These are phyloP conservation scores for Pantala flavescens DNA, from an alignment of 1,140 invertebrate species.

Conservation along the genomic window DNA sequence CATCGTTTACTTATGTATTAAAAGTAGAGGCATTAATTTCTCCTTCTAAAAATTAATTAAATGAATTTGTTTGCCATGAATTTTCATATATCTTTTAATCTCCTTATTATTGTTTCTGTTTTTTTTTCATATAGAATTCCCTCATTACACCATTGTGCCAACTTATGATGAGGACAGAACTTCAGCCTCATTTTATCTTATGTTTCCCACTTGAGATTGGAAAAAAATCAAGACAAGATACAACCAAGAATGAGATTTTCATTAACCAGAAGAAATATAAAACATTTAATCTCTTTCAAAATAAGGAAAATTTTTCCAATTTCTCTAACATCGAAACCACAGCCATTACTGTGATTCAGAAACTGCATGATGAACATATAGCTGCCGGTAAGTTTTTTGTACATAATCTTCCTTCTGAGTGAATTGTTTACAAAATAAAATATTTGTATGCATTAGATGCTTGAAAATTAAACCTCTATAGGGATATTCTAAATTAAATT, in stretches of 20 bases:
- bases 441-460: too few relatives aligned
- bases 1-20: too few relatives aligned
- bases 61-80: too few relatives aligned
- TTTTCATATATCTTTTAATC: too few relatives aligned
- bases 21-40: too few relatives aligned
- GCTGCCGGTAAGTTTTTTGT: constrained; percentile 22
- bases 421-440: too few relatives aligned
- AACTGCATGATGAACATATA: constrained; percentile 24
- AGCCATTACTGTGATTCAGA: constrained; percentile 26
- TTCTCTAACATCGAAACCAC: background rate
- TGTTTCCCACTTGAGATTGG: constrained; percentile 37
- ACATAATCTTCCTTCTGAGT: too few relatives aligned
- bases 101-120: too few relatives aligned
- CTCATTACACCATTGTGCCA: constrained; percentile 34
- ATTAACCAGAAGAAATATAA: constrained; percentile 19
- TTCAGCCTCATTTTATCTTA: constrained; percentile 46
- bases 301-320: constrained; percentile 18
- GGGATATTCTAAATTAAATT: too few relatives aligned
- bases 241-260: constrained; percentile 10
- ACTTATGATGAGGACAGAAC: constrained; percentile 35
- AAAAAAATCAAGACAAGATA: background rate
- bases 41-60: too few relatives aligned
- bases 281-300: constrained; percentile 17
- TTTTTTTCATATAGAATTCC: too few relatives aligned
- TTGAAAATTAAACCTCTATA: too few relatives aligned